phyloP scores from a whole-genome alignment of 2,888 invertebrate species.

The Aphodius sticticus region DNA sequence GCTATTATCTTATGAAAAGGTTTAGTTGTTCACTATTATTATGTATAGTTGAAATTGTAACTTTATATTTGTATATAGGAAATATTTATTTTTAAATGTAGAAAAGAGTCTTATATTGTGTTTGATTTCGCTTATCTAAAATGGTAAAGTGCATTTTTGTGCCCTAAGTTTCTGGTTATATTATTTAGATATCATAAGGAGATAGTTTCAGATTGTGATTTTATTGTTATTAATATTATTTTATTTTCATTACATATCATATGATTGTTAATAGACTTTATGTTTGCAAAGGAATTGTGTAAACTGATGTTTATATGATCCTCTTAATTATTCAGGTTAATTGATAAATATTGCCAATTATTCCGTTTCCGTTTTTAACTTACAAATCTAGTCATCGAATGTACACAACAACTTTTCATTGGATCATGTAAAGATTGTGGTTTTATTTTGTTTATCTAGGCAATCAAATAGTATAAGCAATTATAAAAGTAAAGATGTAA shows the following conservation, averaged over 20 bases:
- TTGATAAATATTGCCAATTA: not conserved
- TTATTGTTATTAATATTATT: not conserved
- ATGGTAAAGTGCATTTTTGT: not conserved
- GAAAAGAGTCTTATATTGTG: not conserved
- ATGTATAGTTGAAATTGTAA: conserved; percentile 4
- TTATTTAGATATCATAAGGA: not conserved
- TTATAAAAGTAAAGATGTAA: not conserved
- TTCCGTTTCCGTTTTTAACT: not conserved
- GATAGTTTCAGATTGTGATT: not conserved
- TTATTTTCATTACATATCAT: conserved; percentile 1
- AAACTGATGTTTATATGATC: not conserved
- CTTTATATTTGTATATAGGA: conserved; percentile 4
- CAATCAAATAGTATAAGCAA: conserved; percentile 4
- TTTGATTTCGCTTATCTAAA: not conserved
- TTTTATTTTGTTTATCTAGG: conserved; percentile 4
- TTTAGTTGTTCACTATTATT: not conserved
- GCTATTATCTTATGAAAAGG: not conserved
- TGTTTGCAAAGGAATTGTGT: not conserved
- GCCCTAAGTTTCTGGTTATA: not conserved
- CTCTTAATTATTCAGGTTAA: not conserved
- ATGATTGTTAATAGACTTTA: not conserved
- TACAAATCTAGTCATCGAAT: conserved; percentile 4
- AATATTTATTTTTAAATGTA: conserved; percentile 4
- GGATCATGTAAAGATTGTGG: not conserved
- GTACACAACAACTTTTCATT: not conserved